Base-by-base conservation (phyloP, 2,113 vertebrate genomes). In the Genyomyrus donnyi region DNA sequence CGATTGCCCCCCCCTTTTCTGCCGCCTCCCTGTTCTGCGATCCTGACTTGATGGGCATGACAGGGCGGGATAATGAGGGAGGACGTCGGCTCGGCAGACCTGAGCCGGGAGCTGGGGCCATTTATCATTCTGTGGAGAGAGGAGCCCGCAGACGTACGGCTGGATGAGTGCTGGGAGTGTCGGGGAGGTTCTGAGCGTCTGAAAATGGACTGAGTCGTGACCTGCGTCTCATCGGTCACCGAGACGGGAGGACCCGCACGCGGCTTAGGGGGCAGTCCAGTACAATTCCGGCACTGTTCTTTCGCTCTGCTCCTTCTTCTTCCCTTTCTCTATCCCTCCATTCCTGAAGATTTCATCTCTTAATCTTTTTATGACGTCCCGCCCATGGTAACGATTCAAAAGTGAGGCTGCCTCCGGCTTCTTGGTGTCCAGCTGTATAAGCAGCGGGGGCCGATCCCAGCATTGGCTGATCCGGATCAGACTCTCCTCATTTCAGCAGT, bases 41-140 rank as follows among this genome's bases (percentile, higher is more conserved):
- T 42, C 35, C 74, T 21, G 10, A 9, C 46, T 88, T 74, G 88
- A 74, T 39, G 42, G 24, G 88, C 35, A 48, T 74, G 88, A 88
- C 42, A 58, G 88, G 42, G 39, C 21, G 48, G 62, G 21, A 74
- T 88, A 88, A 74, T 88, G 88, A 88, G 88, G 88, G 58, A 27
- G 45, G 58, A 15, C 24, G 62, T 11, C 48, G 39, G 45, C 39
- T 74, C 62, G 7, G 45, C 5, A 10, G 52, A 48, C 21, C 62
- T 15, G 3, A 70, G 62, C 46, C 39, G 7, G 88, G 42, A 17
- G 58, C 24, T 2, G 35, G 31, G 24, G 35, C 62, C 88, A n/a
- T 74, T 74, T 50, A 42, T 88, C 58, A 88, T 70, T 62, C 42
- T n/a, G 62, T 13, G 9, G 39, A 19, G 42, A 74, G 88, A 58